Evolutionary conservation across 2,797 vertebrate species (phyloP), one percentile per base, ranked within the genome.

Genomic region (Dendrocincla fuliginosa): DNA sequence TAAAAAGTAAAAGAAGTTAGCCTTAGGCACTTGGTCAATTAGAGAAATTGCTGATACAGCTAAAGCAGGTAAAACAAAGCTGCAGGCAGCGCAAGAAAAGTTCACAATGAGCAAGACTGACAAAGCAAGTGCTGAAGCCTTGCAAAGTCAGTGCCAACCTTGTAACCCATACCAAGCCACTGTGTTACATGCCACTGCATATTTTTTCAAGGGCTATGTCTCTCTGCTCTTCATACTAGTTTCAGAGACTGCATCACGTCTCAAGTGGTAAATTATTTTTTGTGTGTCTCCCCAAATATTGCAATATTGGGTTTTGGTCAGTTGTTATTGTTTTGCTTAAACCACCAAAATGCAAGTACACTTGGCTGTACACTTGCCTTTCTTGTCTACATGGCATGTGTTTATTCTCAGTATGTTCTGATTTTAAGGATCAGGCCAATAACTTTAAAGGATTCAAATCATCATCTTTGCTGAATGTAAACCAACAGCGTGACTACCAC

Each of bases 151-250:
- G 0, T 13, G 35, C 37, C 28, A 47, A 56, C 16, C 20, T 83
- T 7, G 1, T 11, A 35, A 52, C 4, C 13, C 2, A 0, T 32
- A 20, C 9, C 16, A 59, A 80, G 20, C 5, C n/a, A 16, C 24
- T 57, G 10, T 16, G 41, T 55, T 44, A 27, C 32, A 30, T 19
- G 17, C 6, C 6, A 4, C 19, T 17, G 14, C 0, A 0, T 17
- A 19, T 18, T 69, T 59, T 60, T 50, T 49, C 15, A 37, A 13
- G 6, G 23, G 2, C 16, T 44, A 5, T 15, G 14, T 35, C 5
- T 68, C 30, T 71, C 70, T 63, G 7, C 63, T 55, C 24, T 82
- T 74, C 28, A 13, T 20, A 55, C 20, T 47, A 28, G 16, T 50
- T 76, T 42, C 35, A 53, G n/a, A 57, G 19, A 47, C 37, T 52